A percentile compares a stretch with the other conserved stretches of the same genome.
Conservation (phyloP, 37 sponge, comb jelly and placozoan species). For the Agelas oroides region DNA sequence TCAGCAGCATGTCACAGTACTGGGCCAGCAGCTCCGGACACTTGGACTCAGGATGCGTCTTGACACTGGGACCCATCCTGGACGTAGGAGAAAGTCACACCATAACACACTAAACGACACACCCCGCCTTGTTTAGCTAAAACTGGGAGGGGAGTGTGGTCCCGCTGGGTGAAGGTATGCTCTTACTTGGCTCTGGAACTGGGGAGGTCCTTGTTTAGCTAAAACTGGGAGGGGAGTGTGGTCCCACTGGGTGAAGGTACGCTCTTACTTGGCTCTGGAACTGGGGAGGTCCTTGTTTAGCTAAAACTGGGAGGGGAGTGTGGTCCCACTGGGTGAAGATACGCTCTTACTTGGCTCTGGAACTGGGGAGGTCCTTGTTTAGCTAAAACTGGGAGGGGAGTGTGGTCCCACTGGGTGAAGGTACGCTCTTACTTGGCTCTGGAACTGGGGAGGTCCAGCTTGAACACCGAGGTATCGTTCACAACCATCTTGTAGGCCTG, state of each 20-base stretch:
- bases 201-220: too few species aligned
- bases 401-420: too few species aligned
- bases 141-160: too few species aligned
- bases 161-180: too few species aligned
- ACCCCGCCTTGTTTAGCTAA: too few species aligned
- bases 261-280: constrained; percentile 51
- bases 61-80: constrained; percentile 7
- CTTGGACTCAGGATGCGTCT: constrained; percentile 90
- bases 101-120: neutral
- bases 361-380: constrained; percentile 70
- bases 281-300: constrained; percentile 81
- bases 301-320: too few species aligned
- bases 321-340: too few species aligned
- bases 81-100: neutral
- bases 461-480: constrained; percentile 88
- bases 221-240: too few species aligned
- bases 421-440: constrained; percentile 59
- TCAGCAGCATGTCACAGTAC: constrained; percentile 91
- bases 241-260: too few species aligned
- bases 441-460: constrained; percentile 72
- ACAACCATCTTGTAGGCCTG: constrained; percentile 87
- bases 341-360: constrained; percentile 55
- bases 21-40: constrained; percentile 95
- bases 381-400: too few species aligned
- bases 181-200: constrained; percentile 55